Base-by-base conservation (phyloP, 2,113 vertebrate genomes). In the Trogon surrucura region DNA sequence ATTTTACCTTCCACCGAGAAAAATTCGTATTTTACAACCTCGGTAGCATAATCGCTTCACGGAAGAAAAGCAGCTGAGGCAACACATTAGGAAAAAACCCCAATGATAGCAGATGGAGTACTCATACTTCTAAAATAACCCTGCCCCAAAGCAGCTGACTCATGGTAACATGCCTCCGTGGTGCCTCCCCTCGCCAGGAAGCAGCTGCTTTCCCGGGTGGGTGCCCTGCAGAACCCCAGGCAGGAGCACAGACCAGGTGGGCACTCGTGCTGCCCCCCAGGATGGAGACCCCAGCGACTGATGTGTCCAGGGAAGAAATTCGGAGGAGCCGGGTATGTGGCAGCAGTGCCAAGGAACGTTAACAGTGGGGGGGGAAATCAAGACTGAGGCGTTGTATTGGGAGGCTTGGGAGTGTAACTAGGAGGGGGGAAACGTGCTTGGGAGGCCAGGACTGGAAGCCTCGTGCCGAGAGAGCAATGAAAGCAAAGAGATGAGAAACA, bases 131-230 rank as follows among this genome's bases (percentile, higher is more conserved):
- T 48, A 93, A 97, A 96, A 95, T 95, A 97, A 77, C 83, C 80
- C 86, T 89, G 84, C 73, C 92, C 75, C 91, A 91, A 95, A 96
- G 95, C 96, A 97, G 96, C 95, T 97, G 96, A 96, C 91, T 97
- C 96, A 95, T 1, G 66, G 65, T 84, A 90, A 81, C 44, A 48
- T 53, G 89, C 89, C 95, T 60, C 60, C 7, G 5, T 27, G 77
- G 77, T 91, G 77, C 93, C 93, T 81, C 65, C 91, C 83, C 89
- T 71, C 77, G 32, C 48, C 0, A 10, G 79, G 44, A 50, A 91
- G 93, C 96, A 96, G 94, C 96, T 95, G 96, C 77, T 85, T 36
- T 17, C 17, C 88, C 91, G 58, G 80, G 88, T 54, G 58, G 80
- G 88, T 54, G 91, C 88, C 93, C 86, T 89, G 94, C 93, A 95